Evolutionary conservation across 2,888 invertebrate species (phyloP).

Genomic region (Therioaphis trifolii): DNA sequence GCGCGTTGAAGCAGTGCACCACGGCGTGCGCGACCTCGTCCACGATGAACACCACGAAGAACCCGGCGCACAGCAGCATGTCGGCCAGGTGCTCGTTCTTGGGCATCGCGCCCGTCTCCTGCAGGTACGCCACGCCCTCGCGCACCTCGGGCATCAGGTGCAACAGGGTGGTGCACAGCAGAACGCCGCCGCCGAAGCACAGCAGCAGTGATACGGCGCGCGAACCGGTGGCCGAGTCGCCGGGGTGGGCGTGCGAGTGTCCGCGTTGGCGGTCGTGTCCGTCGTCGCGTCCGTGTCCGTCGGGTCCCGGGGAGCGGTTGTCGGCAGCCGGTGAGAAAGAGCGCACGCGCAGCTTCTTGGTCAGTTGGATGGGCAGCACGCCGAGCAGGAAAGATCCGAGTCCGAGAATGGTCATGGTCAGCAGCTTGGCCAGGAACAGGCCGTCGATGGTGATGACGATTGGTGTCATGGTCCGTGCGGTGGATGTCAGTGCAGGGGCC

Average conservation of each 20-base stretch:
- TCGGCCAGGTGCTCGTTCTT: constrained; percentile 72
- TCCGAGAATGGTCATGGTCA: constrained; percentile 83
- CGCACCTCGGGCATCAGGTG: constrained; percentile 77
- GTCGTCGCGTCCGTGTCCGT: constrained; percentile 16
- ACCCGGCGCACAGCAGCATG: constrained; percentile 74
- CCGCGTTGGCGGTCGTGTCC: constrained; percentile 55
- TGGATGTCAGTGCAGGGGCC: background rate
- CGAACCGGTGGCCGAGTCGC: constrained; percentile 64
- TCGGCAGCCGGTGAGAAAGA: no score
- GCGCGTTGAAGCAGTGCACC: constrained; percentile 69
- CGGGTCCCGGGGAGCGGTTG: no score
- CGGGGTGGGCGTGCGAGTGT: constrained; percentile 60
- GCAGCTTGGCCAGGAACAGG: constrained; percentile 83
- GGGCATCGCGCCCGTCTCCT: constrained; percentile 70
- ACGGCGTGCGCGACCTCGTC: constrained; percentile 74
- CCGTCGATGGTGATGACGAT: background rate
- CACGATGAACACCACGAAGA: constrained; percentile 75
- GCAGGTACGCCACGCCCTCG: constrained; percentile 72
- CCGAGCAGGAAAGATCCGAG: constrained; percentile 81
- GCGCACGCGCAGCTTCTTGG: constrained; percentile 72
- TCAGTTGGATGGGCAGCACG: constrained; percentile 78
- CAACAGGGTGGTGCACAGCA: constrained; percentile 75
- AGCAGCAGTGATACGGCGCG: constrained; percentile 73
- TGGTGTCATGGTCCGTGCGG: constrained; percentile 9
- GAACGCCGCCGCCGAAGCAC: constrained; percentile 77